Percentiles rank a stretch among this genome's conserved stretches.
Conservation (phyloP, 2,797 vertebrate species). For the Alcedo atthis region DNA sequence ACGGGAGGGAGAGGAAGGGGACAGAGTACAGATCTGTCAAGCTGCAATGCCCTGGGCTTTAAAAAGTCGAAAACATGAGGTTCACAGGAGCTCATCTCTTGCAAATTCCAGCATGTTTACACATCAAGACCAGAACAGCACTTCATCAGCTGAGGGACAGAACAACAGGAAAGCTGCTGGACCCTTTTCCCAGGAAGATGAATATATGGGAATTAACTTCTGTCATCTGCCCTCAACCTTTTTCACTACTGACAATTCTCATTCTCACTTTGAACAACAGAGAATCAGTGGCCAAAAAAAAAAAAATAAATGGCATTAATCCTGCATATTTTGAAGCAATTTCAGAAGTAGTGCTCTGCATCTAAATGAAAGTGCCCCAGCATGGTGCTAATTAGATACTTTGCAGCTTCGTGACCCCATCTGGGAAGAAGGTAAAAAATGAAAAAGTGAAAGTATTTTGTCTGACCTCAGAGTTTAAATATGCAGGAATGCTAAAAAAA, state of each 20-base stretch:
- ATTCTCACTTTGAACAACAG: constrained; percentile 56
- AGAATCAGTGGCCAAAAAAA: neutral
- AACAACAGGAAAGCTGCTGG: constrained; percentile 48
- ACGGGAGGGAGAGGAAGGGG: constrained; percentile 28
- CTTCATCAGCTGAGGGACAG: constrained; percentile 47
- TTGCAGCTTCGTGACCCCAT: neutral
- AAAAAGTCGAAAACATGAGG: constrained; percentile 19
- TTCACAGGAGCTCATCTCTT: constrained; percentile 12
- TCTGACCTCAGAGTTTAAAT: neutral
- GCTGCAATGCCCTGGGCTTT: constrained; percentile 44
- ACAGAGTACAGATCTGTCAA: constrained; percentile 48
- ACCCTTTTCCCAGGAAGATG: constrained; percentile 30
- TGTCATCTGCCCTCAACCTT: constrained; percentile 43
- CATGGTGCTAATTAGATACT: constrained; percentile 65
- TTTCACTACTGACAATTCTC: constrained; percentile 52
- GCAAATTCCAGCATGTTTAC: constrained; percentile 54
- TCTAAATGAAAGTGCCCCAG: constrained; percentile 60
- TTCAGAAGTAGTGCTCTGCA: constrained; percentile 45
- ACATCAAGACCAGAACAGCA: constrained; percentile 24
- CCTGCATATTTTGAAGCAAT: constrained; percentile 57
- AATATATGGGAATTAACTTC: constrained; percentile 59
- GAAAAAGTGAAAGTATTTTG: neutral
- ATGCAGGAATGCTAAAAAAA: neutral
- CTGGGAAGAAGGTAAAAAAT: constrained; percentile 22
- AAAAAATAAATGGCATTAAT: constrained; percentile 28